Conservation (phyloP, 2,113 vertebrate genomes). For the Triplophysa rosa region DNA sequence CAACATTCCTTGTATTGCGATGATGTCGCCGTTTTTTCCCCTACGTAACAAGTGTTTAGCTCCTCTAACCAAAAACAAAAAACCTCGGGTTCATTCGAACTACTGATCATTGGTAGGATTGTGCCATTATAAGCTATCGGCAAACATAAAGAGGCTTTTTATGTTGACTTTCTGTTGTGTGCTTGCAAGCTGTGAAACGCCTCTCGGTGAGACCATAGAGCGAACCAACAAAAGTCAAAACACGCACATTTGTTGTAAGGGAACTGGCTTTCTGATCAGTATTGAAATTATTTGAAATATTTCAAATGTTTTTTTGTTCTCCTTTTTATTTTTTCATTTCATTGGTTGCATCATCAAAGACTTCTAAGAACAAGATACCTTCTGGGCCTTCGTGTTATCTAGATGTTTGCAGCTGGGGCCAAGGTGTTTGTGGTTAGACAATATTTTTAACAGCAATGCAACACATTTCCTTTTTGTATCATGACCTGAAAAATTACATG, state of each 20-base stretch:
- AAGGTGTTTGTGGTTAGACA: slow-evolving; percentile 5
- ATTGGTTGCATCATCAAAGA: slow-evolving; percentile 16
- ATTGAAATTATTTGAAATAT: slow-evolving; percentile 13
- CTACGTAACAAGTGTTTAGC: slow-evolving; percentile 41
- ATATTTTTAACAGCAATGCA: slow-evolving; percentile 18
- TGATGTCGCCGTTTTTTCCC: slow-evolving; percentile 49
- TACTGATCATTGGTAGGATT: slow-evolving; percentile 56
- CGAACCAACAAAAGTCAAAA: slow-evolving; percentile 27
- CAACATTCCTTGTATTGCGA: slow-evolving; percentile 67
- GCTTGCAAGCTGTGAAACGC: slow-evolving; percentile 50
- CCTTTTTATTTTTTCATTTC: slow-evolving; percentile 20
- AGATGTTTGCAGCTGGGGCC: slow-evolving; percentile 26
- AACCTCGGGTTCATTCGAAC: slow-evolving; percentile 56
- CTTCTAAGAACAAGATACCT: slow-evolving; percentile 20
- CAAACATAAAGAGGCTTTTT: slow-evolving; percentile 34
- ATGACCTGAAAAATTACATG: neutral
- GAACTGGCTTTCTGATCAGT: slow-evolving; percentile 52
- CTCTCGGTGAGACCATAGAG: slow-evolving; percentile 18
- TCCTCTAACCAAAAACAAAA: slow-evolving; percentile 42
- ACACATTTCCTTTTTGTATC: slow-evolving; percentile 12
- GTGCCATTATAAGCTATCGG: slow-evolving; percentile 46
- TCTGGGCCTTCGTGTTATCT: slow-evolving; percentile 23
- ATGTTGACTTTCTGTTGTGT: slow-evolving; percentile 26
- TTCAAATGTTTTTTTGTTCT: neutral
- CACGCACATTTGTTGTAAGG: slow-evolving; percentile 41